Base-by-base conservation (phyloP, 2,888 invertebrate genomes). In the Acleris literana region DNA sequence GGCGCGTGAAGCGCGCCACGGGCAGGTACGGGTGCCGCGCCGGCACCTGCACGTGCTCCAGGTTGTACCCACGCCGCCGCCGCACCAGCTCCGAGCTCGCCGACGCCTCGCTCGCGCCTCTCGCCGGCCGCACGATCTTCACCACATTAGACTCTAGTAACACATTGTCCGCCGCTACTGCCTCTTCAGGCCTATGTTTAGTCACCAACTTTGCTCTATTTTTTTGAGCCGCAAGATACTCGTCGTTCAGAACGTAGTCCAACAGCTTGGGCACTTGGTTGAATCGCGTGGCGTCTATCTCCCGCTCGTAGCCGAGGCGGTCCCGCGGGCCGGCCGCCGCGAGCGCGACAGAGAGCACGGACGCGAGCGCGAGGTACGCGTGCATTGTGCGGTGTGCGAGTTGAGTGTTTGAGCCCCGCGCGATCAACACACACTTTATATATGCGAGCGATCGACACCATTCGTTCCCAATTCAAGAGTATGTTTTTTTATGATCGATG, bases 1-100 rank as follows among this genome's bases (percentile, higher is more conserved):
- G 86, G 69, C 91, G 85, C 79, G 83, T 88, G 78, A 85, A 90
- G 69, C 79, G 84, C 67, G 88, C 85, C 71, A 91, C 90, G 49
- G 91, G 86, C 65, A 92, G 83, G 77, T 92, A 92, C 29, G 92
- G 92, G 74, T 92, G 92, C 74, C 91, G 81, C 68, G 91, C 86
- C 51, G 93, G 93, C 69, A 93, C 93, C 72, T 86, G 84, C 76
- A 92, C 93, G 72, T 93, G 87, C 79, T 93, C 92, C 75, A 93
- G 76, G 77, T 93, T 93, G 79, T 92, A 93, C 29, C 93, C 93
- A 22, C 93, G 85, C 51, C 91, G 81, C 73, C 83, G 83, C 68
- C 90, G 80, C 74, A 90, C 85, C 65, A 92, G 77, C 73, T 82
- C 81, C 55, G 74, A 73, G 22, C 82, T 81, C 63, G 74, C 78